Base-by-base conservation (phyloP, 2,888 invertebrate species). In the Phyllotreta striolata region DNA sequence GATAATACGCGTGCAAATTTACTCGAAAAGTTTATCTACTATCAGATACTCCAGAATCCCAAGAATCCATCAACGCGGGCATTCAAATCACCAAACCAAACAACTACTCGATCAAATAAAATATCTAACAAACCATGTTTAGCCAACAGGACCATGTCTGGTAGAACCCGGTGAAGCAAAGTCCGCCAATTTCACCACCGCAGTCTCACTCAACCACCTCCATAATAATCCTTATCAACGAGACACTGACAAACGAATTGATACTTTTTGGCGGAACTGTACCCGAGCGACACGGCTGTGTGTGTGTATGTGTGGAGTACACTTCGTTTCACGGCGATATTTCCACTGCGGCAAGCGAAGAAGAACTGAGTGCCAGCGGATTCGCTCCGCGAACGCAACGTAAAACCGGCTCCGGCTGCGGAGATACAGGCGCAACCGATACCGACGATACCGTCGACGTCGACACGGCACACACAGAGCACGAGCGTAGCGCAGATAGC, bases 291-390 rank as follows among this genome's bases (percentile, higher is more conserved):
- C 55, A 62, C 37, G 43, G 43, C 38, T 10, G 34, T 37, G 37
- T 52, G 14, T 24, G 4, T 24, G 24, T 24, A 4, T 24, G 24
- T 24, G 24, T 24, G 4, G 24, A 24, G 24, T 24, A 24, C 24
- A 24, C 24, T 24, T 24, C 14, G 37, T 37, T n/a, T 56, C 56
- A 56, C 56, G 38, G 35, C 55, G 57, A 39, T 52, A 52, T 54
- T 10, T 8, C 35, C 54, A 14, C 62, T 47, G 6, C 12, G 52
- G 56, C 41, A 52, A 52, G 56, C 68, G 63, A 61, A 55, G 64
- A 67, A 64, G 66, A 68, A 69, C 71, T 68, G 64, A 71, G 66
- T 37, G 58, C 55, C 55, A 59, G 63, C 39, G 41, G 10, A 41
- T 41, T n/a, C 41, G 4, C 7, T n/a, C 3, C 37, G 12, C 37